Evolutionary conservation across 2,797 vertebrate species (phyloP).

Genomic region (Morus bassanus): DNA sequence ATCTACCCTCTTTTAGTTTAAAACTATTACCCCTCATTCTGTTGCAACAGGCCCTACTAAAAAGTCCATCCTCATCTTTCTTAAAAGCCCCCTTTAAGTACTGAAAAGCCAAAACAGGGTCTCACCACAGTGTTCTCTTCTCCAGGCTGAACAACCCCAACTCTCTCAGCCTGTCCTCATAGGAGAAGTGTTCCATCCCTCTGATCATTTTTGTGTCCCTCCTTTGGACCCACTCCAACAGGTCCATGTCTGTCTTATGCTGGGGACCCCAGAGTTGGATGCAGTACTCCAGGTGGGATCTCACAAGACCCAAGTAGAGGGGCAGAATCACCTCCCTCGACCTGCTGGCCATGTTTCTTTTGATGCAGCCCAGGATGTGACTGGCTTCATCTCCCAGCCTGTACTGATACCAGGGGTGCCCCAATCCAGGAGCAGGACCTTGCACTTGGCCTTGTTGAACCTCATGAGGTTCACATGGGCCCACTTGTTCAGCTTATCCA

Average conservation of each 20-base stretch:
- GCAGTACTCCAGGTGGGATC: not conserved
- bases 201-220: not conserved
- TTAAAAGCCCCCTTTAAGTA: not conserved
- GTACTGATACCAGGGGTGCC: not conserved
- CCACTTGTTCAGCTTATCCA: not conserved
- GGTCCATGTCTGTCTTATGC: not conserved
- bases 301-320: not conserved
- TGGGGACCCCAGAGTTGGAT: not conserved
- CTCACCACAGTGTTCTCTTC: not conserved
- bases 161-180: not conserved
- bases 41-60: not conserved
- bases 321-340: not conserved
- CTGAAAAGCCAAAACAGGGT: not conserved
- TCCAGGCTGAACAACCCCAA: not conserved
- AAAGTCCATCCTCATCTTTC: not conserved
- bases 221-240: not conserved
- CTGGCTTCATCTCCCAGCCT: not conserved
- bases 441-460: not conserved
- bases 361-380: not conserved
- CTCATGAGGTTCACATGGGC: not conserved
- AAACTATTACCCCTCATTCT: not conserved
- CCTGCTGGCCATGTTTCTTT: not conserved
- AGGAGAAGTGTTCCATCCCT: not conserved
- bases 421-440: not conserved
- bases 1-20: not conserved